Evolutionary conservation across 2,888 invertebrate genomes (phyloP), one percentile per base, ranked within the genome.

Genomic region (Eupeodes latifasciatus): DNA sequence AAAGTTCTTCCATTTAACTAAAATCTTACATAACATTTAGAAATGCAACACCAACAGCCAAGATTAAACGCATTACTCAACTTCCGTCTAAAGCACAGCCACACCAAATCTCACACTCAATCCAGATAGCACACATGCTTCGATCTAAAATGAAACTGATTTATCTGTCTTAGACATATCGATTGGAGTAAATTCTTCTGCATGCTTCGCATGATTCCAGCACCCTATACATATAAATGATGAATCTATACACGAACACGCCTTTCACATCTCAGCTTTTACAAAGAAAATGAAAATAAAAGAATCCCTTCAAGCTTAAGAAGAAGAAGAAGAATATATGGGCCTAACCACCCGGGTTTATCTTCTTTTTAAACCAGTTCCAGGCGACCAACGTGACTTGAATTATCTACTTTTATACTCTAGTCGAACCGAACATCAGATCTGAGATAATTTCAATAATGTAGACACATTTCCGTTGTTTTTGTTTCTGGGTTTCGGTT

Each of bases 391-490:
- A 86, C 86, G 82, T 82, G 86, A 86, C 86, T 86, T 79, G 86
- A 86, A 86, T 86, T 40, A 10, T 27, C 11, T 57, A 57, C 19
- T 5, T 19, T 19, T 14, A 6, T 27, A 27, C 27, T 27, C 47
- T 6, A 71, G 71, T 69, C 59, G 64, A 74, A 79, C 27, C 27
- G 27, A 27, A 27, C 27, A 27, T 27, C 59, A 79, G 51, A 69
- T 57, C 85, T 78, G 78, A 74, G 81, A 86, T 86, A 81, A 86
- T 86, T 86, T 86, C 85, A 82, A 78, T 81, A 81, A 86, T 82
- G 81, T 86, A 77, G 81, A 69, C 78, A 86, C 85, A 86, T 74
- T 86, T 86, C 85, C 75, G 57, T 81, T 81, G 51, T 76, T 72
- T 27, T 49, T 72, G 36, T 53, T 44, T 34, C 47, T 47, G 34